These are phyloP conservation scores for Spinus pinus DNA, from an alignment of 2,797 vertebrate species.

Conservation along the genomic window DNA sequence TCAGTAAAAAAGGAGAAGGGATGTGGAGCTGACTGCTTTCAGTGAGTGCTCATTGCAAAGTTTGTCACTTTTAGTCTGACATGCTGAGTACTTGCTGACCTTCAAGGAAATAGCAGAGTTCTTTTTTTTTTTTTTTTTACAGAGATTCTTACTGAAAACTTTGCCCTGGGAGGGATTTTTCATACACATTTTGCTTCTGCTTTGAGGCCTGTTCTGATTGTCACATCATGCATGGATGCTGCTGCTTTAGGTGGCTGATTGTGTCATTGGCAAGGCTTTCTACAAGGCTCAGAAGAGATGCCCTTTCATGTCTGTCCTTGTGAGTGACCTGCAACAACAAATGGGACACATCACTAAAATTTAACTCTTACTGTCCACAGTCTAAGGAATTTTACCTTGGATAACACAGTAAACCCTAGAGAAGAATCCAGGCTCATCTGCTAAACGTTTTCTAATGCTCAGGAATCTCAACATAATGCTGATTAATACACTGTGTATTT, in stretches of 20 bases:
- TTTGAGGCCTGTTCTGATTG: background rate
- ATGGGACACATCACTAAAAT: background rate
- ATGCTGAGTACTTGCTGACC: background rate
- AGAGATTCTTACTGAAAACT: background rate
- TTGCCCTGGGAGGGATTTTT: background rate
- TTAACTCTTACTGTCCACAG: background rate
- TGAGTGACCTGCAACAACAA: background rate
- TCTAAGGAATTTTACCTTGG: background rate
- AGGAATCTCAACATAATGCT: background rate
- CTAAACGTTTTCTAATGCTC: background rate
- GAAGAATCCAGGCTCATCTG: background rate
- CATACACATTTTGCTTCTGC: background rate
- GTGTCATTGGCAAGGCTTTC: background rate
- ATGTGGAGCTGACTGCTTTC: background rate
- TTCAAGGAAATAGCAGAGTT: background rate
- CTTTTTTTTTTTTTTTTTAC: background rate
- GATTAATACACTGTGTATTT: background rate
- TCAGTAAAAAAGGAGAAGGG: background rate
- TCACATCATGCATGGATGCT: background rate
- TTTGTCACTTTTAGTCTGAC: background rate
- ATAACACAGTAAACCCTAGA: background rate
- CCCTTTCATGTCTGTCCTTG: background rate
- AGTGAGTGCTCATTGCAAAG: background rate
- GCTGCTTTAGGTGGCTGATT: background rate
- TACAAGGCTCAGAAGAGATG: background rate